Conservation (phyloP, 2,888 invertebrate species). For the Fissipunctia ypsillon region DNA sequence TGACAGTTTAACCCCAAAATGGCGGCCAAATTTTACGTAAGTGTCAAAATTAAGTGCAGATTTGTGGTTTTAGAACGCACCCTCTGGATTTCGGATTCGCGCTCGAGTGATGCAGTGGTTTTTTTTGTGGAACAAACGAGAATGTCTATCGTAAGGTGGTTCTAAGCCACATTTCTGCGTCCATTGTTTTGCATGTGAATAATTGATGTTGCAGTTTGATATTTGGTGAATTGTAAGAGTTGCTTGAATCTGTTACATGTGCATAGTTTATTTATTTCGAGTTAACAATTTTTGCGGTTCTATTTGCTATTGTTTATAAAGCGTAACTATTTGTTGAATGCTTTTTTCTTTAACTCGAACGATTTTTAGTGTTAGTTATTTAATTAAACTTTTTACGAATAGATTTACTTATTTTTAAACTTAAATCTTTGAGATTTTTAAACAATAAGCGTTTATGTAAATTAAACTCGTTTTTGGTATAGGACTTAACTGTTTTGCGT, state of each 20-base stretch:
- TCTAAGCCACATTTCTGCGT: slow-evolving; percentile 86
- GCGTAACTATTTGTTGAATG: slow-evolving; percentile 29
- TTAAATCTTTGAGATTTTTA: background rate
- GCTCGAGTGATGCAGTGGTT: slow-evolving; percentile 66
- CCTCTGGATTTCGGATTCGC: slow-evolving; percentile 73
- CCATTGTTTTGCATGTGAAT: slow-evolving; percentile 79
- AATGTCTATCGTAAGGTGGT: slow-evolving; percentile 76
- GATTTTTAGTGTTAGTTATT: slow-evolving; percentile 12
- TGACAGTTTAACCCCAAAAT: slow-evolving; percentile 85
- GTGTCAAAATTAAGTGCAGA: slow-evolving; percentile 85
- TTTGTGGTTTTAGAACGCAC: slow-evolving; percentile 87
- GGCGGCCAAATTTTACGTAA: slow-evolving; percentile 90
- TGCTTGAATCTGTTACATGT: slow-evolving; percentile 26
- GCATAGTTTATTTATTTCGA: slow-evolving; percentile 19
- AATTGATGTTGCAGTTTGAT: slow-evolving; percentile 63
- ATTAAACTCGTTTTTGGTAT: background rate
- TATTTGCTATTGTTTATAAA: slow-evolving; percentile 28
- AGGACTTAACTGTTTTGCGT: background rate
- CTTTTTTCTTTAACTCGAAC: slow-evolving; percentile 6
- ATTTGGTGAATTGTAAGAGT: slow-evolving; percentile 58
- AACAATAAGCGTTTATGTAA: background rate
- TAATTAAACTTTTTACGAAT: background rate
- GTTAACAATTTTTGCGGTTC: slow-evolving; percentile 17
- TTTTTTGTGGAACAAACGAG: slow-evolving; percentile 55
- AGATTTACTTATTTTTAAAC: background rate